Evolutionary conservation across 1,140 invertebrate genomes (phyloP).

Genomic region (Maconellicoccus hirsutus): DNA sequence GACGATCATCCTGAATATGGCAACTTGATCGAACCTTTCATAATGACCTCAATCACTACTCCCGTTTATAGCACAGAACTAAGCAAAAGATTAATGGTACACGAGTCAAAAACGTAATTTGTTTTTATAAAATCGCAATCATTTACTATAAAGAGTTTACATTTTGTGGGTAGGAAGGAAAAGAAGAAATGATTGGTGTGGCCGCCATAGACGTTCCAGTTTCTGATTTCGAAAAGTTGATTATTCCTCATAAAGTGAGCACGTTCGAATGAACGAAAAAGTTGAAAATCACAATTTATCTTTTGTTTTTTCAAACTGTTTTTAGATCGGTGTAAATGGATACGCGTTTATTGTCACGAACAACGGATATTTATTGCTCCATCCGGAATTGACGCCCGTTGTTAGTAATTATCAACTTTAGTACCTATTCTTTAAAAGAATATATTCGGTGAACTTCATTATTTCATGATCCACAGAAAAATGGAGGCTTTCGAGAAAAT

Average conservation of each 20-base stretch:
- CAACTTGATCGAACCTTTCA: background rate
- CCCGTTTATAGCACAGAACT: background rate
- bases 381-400: conserved; percentile 63
- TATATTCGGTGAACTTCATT: no score
- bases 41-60: conserved; percentile 8
- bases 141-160: background rate
- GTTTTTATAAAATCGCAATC: no score
- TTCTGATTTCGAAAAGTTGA: conserved; percentile 72
- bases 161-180: background rate
- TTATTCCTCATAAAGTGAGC: conserved; percentile 60
- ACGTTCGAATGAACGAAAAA: background rate
- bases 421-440: no score
- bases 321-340: conserved; percentile 83
- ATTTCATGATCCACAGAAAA: conserved; percentile 42
- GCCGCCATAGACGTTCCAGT: conserved; percentile 90
- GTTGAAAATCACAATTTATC: conserved; percentile 30
- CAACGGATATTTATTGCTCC: conserved; percentile 82
- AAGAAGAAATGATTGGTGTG: conserved; percentile 67
- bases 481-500: conserved; percentile 69
- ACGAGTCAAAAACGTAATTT: no score
- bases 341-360: conserved; percentile 93
- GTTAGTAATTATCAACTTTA: conserved; percentile 39
- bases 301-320: conserved; percentile 14
- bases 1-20: conserved; percentile 1
- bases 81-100: background rate